phyloP scores from a whole-genome alignment of 2,797 vertebrate species.

The Poecile montanus region DNA sequence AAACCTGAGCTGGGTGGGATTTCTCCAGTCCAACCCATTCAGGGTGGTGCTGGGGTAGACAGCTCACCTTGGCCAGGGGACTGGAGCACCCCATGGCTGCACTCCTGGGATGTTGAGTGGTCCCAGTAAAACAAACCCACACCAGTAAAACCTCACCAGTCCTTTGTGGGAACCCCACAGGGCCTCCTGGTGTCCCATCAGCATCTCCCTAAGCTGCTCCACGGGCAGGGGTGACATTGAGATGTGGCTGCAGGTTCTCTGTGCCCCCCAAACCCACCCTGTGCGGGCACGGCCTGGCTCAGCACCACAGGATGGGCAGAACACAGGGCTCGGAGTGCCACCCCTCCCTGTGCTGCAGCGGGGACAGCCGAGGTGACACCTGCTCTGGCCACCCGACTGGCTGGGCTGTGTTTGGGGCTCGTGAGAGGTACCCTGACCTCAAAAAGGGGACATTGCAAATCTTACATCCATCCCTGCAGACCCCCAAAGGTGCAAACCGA shows the following conservation, averaged over 20 bases:
- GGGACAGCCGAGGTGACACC: not conserved
- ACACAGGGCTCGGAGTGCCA: rapidly evolving
- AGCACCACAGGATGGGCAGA: not conserved
- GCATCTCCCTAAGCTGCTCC: not conserved
- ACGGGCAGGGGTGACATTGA: rapidly evolving
- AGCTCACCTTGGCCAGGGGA: not conserved
- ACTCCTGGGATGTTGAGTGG: rapidly evolving
- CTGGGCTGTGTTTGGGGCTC: not conserved
- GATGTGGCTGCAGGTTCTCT: not conserved
- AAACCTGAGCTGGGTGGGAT: not conserved
- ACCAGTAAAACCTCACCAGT: not conserved
- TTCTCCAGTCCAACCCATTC: not conserved
- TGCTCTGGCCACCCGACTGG: rapidly evolving
- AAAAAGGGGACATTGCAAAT: rapidly evolving
- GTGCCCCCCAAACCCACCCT: not conserved
- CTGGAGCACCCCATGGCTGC: not conserved
- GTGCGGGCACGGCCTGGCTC: rapidly evolving
- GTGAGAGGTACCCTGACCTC: rapidly evolving
- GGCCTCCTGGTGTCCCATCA: not conserved
- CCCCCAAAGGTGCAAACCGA: not conserved
- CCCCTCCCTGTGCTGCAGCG: rapidly evolving
- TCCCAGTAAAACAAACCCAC: not conserved
- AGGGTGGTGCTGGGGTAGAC: not conserved
- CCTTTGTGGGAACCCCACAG: rapidly evolving
- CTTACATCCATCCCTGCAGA: not conserved